Evolutionary conservation across 2,113 vertebrate species (phyloP), one percentile per base, ranked within the genome.

Genomic region (Romanogobio albipinnatus): DNA sequence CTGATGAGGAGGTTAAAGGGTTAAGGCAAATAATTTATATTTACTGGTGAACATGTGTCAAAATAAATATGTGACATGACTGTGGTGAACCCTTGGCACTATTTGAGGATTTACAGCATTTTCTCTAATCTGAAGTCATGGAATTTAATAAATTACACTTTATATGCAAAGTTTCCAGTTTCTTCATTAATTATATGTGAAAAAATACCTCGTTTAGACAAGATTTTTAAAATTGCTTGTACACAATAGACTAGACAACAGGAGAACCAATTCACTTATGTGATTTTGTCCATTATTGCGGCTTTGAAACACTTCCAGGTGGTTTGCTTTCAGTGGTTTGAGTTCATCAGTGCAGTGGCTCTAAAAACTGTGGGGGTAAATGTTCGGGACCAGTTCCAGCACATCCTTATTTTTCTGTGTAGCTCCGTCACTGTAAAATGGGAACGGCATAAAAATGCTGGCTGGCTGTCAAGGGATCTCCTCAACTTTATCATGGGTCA

Each of bases 401-500:
- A 39, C 19, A 71, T 71, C 68, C 19, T 45, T 17, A 45, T 17
- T 62, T 59, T 39, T 13, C 58, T 45, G 56, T n/a, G 22, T 53
- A 78, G 66, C 66, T 87, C 45, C 45, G 70, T 74, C 83, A 66
- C 74, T 58, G 62, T 74, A 83, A 45, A 79, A 82, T 82, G 39
- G 33, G 33, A 83, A 51, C 39, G 29, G 66, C 56, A 61, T 39
- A 59, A 45, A 79, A 64, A 58, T 51, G 61, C 53, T 33, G 62
- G 47, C 84, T 58, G 29, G 22, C 43, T 11, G 56, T 81, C 24
- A 66, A 75, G 76, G 51, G 68, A 58, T 83, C 84, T 71, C 68
- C 59, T 85, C 84, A 84, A 77, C 53, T 85, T 71, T 59, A 83
- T 75, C 84, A 66, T 51, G 77, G 62, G 71, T 78, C 33, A 80